phyloP scores from a whole-genome alignment of 2,888 invertebrate species.

The Tholera decimalis region DNA sequence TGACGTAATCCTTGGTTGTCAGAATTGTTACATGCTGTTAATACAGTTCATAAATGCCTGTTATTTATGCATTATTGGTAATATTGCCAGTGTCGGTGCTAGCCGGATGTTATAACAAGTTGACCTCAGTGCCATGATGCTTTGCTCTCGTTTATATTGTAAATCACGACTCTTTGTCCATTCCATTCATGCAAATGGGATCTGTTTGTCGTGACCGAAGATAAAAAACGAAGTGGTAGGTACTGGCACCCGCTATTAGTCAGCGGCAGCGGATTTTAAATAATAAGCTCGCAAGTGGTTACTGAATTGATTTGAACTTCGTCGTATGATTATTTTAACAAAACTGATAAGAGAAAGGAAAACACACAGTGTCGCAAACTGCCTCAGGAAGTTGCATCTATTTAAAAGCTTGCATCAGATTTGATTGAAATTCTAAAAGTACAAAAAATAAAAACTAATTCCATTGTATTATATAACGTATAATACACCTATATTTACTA shows the following conservation, averaged over 20 bases:
- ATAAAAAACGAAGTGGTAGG: conserved; percentile 54
- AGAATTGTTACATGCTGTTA: conserved; percentile 28
- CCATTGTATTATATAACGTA: conserved; percentile 2
- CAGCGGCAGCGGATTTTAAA: neutral
- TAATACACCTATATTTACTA: conserved; percentile 2
- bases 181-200: conserved; percentile 75
- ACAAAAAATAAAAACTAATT: neutral
- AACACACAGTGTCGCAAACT: neutral
- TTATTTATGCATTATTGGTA: conserved; percentile 44
- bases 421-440: neutral
- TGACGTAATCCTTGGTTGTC: conserved; percentile 34
- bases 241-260: neutral
- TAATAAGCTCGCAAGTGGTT: neutral
- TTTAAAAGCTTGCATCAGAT: neutral
- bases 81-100: conserved; percentile 52
- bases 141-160: conserved; percentile 74
- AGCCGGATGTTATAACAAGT: conserved; percentile 80
- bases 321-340: neutral
- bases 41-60: conserved; percentile 38
- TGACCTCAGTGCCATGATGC: conserved; percentile 79
- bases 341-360: too few relatives aligned
- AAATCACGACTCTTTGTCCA: conserved; percentile 76
- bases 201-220: conserved; percentile 74
- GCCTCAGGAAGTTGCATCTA: neutral
- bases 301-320: neutral